phyloP scores from a whole-genome alignment of 64 coral and sea anemone genomes.

The Orbicella faveolata region DNA sequence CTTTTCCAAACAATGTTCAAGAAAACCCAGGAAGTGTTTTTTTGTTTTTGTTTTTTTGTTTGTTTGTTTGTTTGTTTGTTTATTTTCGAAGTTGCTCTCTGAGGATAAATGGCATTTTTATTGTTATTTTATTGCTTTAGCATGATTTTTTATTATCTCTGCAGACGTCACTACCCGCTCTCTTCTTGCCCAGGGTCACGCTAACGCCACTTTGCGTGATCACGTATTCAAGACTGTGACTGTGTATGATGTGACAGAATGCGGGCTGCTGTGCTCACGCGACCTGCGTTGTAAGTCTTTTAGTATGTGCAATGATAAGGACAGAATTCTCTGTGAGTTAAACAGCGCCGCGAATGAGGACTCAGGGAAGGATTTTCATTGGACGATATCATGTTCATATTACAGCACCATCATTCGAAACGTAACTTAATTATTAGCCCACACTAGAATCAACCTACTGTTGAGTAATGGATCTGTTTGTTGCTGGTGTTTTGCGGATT shows the following conservation, averaged over 20 bases:
- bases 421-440: background rate
- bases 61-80: no score
- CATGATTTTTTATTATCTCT: no score
- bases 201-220: background rate
- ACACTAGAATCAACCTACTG: background rate
- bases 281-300: constrained; percentile 1
- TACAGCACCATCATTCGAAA: background rate
- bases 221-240: background rate
- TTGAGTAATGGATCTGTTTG: background rate
- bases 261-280: constrained; percentile 1
- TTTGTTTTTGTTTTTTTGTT: no score
- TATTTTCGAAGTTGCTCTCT: no score
- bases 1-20: no score
- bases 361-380: background rate
- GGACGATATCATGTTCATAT: background rate
- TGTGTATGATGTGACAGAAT: background rate
- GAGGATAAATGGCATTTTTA: no score
- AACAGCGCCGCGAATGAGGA: background rate
- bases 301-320: background rate
- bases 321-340: background rate
- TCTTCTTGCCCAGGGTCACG: background rate
- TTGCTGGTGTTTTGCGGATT: no score
- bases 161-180: background rate
- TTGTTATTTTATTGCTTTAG: no score
- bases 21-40: no score